These are phyloP conservation scores for Polia nebulosa DNA, from an alignment of 2,888 invertebrate genomes.

Conservation along the genomic window DNA sequence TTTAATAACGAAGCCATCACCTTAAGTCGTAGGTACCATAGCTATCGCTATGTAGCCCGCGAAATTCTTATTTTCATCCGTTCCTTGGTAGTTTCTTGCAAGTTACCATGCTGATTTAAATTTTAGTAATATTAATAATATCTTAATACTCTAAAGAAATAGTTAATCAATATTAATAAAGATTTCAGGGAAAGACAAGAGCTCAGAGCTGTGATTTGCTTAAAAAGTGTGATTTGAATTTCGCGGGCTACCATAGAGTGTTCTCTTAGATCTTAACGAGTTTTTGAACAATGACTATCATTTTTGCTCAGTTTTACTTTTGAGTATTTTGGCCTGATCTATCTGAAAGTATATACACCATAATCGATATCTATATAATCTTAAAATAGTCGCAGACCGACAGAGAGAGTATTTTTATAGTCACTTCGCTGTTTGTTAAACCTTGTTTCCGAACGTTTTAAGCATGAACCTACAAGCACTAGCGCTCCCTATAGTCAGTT, in stretches of 20 bases:
- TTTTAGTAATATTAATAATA: neutral
- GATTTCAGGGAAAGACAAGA: neutral
- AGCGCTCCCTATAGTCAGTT: neutral
- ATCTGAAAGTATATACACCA: neutral
- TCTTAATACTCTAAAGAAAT: neutral
- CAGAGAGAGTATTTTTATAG: neutral
- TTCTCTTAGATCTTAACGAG: neutral
- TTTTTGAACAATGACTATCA: neutral
- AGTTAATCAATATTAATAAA: neutral
- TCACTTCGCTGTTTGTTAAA: neutral
- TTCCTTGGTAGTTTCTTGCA: neutral
- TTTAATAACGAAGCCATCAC: neutral
- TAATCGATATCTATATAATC: neutral
- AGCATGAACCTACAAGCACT: conserved; percentile 6
- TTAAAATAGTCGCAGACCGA: neutral
- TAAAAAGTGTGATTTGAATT: neutral
- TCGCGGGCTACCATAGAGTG: neutral
- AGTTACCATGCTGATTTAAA: neutral
- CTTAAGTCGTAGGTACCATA: neutral
- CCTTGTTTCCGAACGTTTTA: conserved; percentile 29
- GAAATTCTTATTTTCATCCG: neutral
- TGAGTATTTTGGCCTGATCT: neutral
- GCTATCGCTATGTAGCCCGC: neutral
- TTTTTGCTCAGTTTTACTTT: neutral
- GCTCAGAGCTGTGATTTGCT: neutral